Percentiles rank a stretch among this genome's conserved stretches.
Evolutionary conservation across 2,888 invertebrate genomes (phyloP).

Genomic region (Tinea pellionella): DNA sequence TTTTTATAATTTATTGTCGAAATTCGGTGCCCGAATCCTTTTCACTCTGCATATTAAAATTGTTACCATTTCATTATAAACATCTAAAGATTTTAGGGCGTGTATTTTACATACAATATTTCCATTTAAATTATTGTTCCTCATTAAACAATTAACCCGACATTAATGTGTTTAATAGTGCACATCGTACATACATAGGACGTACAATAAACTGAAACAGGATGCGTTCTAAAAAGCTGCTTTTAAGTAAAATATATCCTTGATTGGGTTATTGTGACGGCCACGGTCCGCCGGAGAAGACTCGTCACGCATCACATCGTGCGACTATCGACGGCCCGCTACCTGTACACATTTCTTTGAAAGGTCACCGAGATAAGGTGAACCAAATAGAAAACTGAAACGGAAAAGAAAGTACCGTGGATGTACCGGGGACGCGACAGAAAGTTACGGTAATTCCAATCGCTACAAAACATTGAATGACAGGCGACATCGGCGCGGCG

Average conservation of each 20-base stretch:
- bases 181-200: background rate
- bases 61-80: background rate
- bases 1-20: no score
- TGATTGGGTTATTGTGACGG: slow-evolving; percentile 6
- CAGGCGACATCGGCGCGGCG: background rate
- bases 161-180: background rate
- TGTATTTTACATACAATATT: background rate
- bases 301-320: slow-evolving; percentile 3
- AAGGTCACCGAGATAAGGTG: background rate
- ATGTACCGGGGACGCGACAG: background rate
- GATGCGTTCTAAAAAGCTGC: background rate
- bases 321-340: background rate
- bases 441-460: background rate
- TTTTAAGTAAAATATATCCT: slow-evolving; percentile 4
- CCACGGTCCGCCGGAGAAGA: slow-evolving; percentile 1
- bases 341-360: slow-evolving; percentile 1
- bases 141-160: background rate
- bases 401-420: background rate
- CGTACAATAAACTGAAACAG: slow-evolving; percentile 8
- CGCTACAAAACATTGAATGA: background rate
- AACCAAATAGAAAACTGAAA: background rate
- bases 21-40: no score
- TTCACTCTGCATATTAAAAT: no score
- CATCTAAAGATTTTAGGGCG: background rate
- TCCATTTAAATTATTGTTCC: background rate